Conservation (phyloP, 2,888 invertebrate genomes). For the Scaptomyza parva region DNA sequence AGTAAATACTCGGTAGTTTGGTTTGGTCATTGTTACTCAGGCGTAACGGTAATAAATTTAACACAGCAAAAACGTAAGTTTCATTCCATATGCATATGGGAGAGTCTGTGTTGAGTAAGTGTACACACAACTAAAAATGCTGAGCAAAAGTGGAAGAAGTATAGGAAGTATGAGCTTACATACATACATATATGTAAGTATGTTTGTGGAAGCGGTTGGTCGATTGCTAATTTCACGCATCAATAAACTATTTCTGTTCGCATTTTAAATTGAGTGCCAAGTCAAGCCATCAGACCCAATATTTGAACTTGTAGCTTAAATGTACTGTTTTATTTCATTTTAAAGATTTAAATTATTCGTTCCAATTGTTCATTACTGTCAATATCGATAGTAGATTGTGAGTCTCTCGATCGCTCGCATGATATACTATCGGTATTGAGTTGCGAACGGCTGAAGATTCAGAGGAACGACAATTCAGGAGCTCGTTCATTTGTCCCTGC, state of each 20-base stretch:
- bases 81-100: conserved; percentile 35
- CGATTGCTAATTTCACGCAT: conserved; percentile 78
- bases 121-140: conserved; percentile 46
- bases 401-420: not conserved
- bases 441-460: not conserved
- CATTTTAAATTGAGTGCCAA: conserved; percentile 34
- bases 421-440: not conserved
- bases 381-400: not conserved
- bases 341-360: not conserved
- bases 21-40: conserved; percentile 50
- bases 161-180: conserved; percentile 3
- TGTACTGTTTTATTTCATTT: too few relatives aligned
- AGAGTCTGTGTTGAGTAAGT: conserved; percentile 6
- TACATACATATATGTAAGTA: too few relatives aligned
- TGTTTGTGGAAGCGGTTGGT: conserved; percentile 61
- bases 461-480: not conserved
- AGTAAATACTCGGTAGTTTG: conserved; percentile 8
- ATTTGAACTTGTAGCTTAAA: conserved; percentile 13
- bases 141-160: not conserved
- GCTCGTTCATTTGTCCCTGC: not conserved
- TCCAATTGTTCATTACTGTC: not conserved
- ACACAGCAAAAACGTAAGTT: conserved; percentile 54
- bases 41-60: conserved; percentile 73
- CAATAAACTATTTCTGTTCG: conserved; percentile 40
- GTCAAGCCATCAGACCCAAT: conserved; percentile 23